Conservation (phyloP, 2,888 invertebrate genomes). For the Dilophus febrilis region DNA sequence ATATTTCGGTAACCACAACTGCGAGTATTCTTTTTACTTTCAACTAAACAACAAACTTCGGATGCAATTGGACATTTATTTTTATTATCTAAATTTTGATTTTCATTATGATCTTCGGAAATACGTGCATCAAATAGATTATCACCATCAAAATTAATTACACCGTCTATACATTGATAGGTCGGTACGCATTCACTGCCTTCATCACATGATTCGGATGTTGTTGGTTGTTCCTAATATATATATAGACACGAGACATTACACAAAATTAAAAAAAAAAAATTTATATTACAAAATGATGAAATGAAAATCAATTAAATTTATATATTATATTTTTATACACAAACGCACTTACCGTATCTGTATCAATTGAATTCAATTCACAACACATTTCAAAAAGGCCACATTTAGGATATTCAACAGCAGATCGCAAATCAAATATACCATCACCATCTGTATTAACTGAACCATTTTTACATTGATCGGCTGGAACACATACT, state of each 20-base stretch:
- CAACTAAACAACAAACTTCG: too few species aligned
- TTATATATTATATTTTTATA: too few species aligned
- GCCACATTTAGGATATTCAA: conserved; percentile 23
- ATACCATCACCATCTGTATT: conserved; percentile 53
- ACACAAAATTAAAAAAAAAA: too few species aligned
- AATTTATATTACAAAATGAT: too few species aligned
- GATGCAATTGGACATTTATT: conserved; percentile 22
- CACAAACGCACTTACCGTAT: too few species aligned
- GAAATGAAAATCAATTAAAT: too few species aligned
- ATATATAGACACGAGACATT: too few species aligned
- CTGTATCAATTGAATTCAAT: too few species aligned
- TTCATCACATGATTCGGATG: too few species aligned
- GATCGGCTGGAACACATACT: conserved; percentile 64
- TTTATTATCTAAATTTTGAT: conserved; percentile 7
- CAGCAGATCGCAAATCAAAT: conserved; percentile 54
- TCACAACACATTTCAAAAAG: too few species aligned
- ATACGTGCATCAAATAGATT: conserved; percentile 64
- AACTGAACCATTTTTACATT: conserved; percentile 49
- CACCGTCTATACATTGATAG: conserved; percentile 49
- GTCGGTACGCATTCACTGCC: conserved; percentile 64
- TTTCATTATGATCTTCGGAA: conserved; percentile 16
- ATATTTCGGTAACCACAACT: conserved; percentile 49
- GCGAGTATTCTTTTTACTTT: too few species aligned
- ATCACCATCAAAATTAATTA: conserved; percentile 52
- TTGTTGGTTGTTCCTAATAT: too few species aligned